phyloP scores from a whole-genome alignment of 2,888 invertebrate species.

The Ypsolopha sequella region DNA sequence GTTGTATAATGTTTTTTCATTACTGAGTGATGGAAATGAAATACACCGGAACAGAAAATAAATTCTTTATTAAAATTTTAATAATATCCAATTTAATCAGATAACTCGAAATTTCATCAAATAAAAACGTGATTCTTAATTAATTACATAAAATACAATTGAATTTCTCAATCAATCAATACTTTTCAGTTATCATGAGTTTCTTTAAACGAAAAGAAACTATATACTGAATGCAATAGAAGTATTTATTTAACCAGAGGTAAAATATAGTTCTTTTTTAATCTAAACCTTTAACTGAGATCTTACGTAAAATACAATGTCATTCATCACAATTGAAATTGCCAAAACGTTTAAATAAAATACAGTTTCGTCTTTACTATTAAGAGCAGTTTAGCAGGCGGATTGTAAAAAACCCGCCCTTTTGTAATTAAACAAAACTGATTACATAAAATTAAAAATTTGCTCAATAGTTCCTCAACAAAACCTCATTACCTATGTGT shows the following conservation, averaged over 20 bases:
- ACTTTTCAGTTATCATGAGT: background rate
- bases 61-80: constrained; percentile 60
- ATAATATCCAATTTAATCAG: constrained; percentile 63
- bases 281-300: constrained; percentile 47
- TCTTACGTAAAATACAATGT: constrained; percentile 40
- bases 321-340: constrained; percentile 44
- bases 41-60: constrained; percentile 60
- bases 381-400: too few species aligned
- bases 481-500: too few species aligned
- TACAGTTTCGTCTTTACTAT: constrained; percentile 6
- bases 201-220: background rate
- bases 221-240: background rate
- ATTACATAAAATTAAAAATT: too few species aligned
- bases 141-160: background rate
- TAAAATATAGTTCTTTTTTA: background rate
- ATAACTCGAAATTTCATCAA: constrained; percentile 14
- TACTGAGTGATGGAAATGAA: constrained; percentile 8
- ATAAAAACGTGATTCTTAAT: background rate
- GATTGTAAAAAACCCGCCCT: too few species aligned
- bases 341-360: constrained; percentile 17
- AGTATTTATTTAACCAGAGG: background rate
- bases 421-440: too few species aligned
- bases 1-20: too few species aligned
- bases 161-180: background rate
- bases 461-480: too few species aligned